These are phyloP conservation scores for Hipposideros larvatus DNA, from an alignment of 2,797 vertebrate genomes.

Conservation along the genomic window DNA sequence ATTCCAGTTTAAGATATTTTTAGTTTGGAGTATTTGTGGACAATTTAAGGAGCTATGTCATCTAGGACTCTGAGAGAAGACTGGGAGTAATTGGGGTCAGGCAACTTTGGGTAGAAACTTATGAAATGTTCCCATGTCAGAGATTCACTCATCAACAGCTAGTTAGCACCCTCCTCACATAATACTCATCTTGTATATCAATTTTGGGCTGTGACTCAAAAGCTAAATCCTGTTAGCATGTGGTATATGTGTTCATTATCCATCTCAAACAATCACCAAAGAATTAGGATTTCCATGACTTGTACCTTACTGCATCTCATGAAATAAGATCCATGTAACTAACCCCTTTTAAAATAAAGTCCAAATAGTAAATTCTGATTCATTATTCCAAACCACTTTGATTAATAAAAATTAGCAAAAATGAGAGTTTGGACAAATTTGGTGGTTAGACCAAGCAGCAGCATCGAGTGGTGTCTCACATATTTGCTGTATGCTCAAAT, in stretches of 20 bases:
- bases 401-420: not conserved
- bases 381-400: not conserved
- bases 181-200: not conserved
- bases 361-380: not conserved
- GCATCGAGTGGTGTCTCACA: not conserved
- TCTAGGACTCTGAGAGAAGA: not conserved
- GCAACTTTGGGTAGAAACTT: not conserved
- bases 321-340: not conserved
- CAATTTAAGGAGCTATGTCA: not conserved
- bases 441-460: not conserved
- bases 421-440: not conserved
- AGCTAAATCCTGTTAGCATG: not conserved
- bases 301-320: not conserved
- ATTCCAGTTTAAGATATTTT: not conserved
- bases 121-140: not conserved
- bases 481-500: conserved; percentile 60
- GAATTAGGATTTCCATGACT: not conserved
- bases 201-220: not conserved
- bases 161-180: not conserved
- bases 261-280: not conserved
- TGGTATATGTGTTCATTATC: no score
- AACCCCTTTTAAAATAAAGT: not conserved
- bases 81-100: not conserved
- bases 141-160: not conserved
- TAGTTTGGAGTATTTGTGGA: not conserved